These are phyloP conservation scores for Halotydeus destructor DNA, from an alignment of 1,140 invertebrate species.

Conservation along the genomic window DNA sequence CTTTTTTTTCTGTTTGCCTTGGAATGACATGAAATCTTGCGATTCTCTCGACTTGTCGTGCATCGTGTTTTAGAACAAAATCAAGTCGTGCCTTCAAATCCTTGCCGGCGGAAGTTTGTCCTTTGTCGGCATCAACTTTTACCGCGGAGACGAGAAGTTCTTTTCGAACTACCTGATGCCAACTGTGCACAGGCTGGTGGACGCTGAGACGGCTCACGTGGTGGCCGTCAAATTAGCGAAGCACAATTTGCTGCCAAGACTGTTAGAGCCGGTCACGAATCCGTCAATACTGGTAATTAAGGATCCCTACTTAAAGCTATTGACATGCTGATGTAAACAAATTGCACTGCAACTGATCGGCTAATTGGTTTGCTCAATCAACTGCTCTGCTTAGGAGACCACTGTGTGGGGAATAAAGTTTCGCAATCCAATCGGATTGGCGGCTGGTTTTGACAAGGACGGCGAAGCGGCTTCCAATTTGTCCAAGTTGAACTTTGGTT, in stretches of 20 bases:
- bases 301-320: too few species aligned
- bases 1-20: neutral
- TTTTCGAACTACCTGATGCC: slow-evolving; percentile 4
- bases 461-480: slow-evolving; percentile 68
- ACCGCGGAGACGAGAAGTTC: slow-evolving; percentile 8
- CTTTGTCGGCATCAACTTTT: slow-evolving; percentile 7
- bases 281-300: neutral
- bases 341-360: too few species aligned
- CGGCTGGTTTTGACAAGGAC: slow-evolving; percentile 95
- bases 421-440: slow-evolving; percentile 75
- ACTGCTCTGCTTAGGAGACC: slow-evolving; percentile 33
- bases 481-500: slow-evolving; percentile 68
- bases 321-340: too few species aligned
- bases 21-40: neutral
- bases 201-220: slow-evolving; percentile 4
- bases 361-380: too few species aligned
- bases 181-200: neutral
- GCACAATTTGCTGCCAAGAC: slow-evolving; percentile 3
- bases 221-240: slow-evolving; percentile 7
- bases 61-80: slow-evolving; percentile 6
- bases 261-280: neutral
- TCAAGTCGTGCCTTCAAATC: slow-evolving; percentile 4
- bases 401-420: slow-evolving; percentile 44
- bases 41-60: neutral
- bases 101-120: slow-evolving; percentile 1